Conservation (phyloP, 2,113 vertebrate genomes). For the Coreoperca whiteheadi region DNA sequence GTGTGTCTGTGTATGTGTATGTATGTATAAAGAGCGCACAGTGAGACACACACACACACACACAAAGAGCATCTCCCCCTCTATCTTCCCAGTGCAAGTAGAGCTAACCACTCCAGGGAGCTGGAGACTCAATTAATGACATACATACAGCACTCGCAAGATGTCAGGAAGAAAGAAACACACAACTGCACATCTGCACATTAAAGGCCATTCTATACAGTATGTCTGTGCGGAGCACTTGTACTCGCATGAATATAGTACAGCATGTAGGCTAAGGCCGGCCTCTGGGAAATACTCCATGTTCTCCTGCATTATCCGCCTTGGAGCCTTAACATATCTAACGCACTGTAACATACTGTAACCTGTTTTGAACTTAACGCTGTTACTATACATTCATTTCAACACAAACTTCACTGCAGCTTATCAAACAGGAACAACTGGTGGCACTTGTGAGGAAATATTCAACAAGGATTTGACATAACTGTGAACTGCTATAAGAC, state of each 20-base stretch:
- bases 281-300: constrained; percentile 58
- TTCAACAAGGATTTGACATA: not conserved
- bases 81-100: constrained; percentile 69
- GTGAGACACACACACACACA: constrained; percentile 54
- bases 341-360: not conserved
- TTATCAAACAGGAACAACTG: not conserved
- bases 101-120: constrained; percentile 82
- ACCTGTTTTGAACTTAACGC: constrained; percentile 8
- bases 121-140: constrained; percentile 83
- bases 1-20: constrained; percentile 36
- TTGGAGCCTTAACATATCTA: constrained; percentile 22
- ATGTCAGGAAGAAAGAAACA: constrained; percentile 75
- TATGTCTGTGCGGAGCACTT: constrained; percentile 3
- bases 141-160: constrained; percentile 78
- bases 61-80: constrained; percentile 63
- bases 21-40: constrained; percentile 33
- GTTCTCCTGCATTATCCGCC: constrained; percentile 38
- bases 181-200: constrained; percentile 71
- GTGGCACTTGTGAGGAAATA: not conserved
- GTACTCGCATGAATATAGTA: constrained; percentile 18
- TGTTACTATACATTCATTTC: not conserved
- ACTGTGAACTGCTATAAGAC: not conserved
- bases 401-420: not conserved
- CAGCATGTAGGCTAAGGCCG: constrained; percentile 52
- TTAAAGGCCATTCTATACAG: constrained; percentile 68